These are phyloP conservation scores for Tetrapedia diversipes DNA, from an alignment of 2,888 invertebrate genomes.

Conservation along the genomic window DNA sequence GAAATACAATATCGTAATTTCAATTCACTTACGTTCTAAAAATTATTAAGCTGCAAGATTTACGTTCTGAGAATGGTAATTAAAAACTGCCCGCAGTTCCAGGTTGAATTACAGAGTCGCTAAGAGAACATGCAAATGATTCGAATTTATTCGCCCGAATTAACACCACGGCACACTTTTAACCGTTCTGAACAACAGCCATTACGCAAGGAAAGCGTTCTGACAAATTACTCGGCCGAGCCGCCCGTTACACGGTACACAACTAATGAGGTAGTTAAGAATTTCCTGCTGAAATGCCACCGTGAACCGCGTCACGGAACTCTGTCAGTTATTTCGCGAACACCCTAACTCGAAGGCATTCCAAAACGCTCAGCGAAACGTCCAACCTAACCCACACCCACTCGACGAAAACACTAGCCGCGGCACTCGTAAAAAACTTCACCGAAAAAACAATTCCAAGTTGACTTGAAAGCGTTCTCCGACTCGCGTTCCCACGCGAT, in stretches of 20 bases:
- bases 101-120: too few relatives aligned
- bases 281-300: constrained; percentile 25
- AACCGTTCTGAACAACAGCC: background rate
- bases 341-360: background rate
- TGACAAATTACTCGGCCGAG: constrained; percentile 16
- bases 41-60: too few relatives aligned
- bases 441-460: background rate
- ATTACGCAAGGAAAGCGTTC: constrained; percentile 5
- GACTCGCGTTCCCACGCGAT: background rate
- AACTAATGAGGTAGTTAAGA: constrained; percentile 28
- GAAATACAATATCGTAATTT: too few relatives aligned
- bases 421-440: background rate
- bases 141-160: background rate
- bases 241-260: background rate
- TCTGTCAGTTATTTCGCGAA: constrained; percentile 4
- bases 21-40: too few relatives aligned
- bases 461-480: background rate
- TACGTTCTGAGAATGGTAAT: too few relatives aligned
- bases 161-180: background rate
- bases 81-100: too few relatives aligned
- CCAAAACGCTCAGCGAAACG: background rate
- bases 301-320: constrained; percentile 7
- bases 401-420: background rate
- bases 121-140: background rate
- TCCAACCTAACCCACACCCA: background rate